Base-by-base conservation (phyloP, 2,113 vertebrate genomes). In the Mirounga angustirostris region DNA sequence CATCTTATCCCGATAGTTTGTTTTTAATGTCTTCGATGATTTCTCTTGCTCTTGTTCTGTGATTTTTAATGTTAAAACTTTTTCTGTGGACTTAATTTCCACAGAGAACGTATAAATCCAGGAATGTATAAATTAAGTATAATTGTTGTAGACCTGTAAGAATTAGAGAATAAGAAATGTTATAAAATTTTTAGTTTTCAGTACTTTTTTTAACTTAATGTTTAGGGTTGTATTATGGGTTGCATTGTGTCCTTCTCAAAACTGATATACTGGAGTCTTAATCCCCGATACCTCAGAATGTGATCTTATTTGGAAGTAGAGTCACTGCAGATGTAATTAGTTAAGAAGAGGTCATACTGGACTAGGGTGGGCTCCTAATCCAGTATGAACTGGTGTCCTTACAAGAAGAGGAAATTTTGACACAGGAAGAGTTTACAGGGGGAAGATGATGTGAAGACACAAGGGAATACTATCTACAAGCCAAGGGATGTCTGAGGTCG, bases 131-230 rank as follows among this genome's bases (percentile, higher is more conserved):
- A 74, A 67, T 80, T 94, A 88, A 50, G 63, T 33, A 26, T 65
- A 30, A 61, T 40, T 86, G 3, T 2, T 87, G 15, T 87, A 30
- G 9, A 7, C 16, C 3, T 16, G 33, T 24, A 91, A 46, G 1
- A 83, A 79, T 40, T 79, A 16, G 2, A 16, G 63, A 58, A 85
- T 71, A 74, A 86, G 54, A 92, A 40, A 73, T 67, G 22, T 56
- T 91, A 63, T 8, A 54, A 76, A 83, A 61, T 82, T 93, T 79
- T 74, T 43, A 74, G 61, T 58, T 97, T 94, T 79, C 36, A 58
- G 15, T 56, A 80, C 19, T 50, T 30, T 71, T 93, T 69, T 69
- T 87, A 46, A 83, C 22, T 95, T 95, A 1, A 79, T 69, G 26
- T n/a, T 69, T 71, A 71, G 71, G 52, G 12, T 85, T 89, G 36